These are phyloP conservation scores for Lacanobia oleracea DNA, from an alignment of 2,888 invertebrate species.

Conservation along the genomic window DNA sequence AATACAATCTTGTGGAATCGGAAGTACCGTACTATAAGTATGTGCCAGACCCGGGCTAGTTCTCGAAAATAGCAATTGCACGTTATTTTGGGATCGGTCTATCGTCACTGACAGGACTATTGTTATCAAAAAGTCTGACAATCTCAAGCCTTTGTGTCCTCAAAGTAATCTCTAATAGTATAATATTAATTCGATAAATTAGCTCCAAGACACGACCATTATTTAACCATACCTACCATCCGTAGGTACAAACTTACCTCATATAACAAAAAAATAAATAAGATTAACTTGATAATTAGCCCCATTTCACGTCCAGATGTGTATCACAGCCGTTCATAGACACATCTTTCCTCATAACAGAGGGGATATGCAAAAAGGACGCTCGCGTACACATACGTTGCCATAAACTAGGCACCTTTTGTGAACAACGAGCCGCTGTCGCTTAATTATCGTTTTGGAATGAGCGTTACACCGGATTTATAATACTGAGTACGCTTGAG, in stretches of 20 bases:
- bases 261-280: background rate
- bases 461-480: constrained; percentile 73
- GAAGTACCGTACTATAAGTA: too few species aligned
- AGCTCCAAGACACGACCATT: too few species aligned
- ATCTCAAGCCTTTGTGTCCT: too few species aligned
- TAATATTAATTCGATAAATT: too few species aligned
- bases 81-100: too few species aligned
- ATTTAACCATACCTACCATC: background rate
- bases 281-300: constrained; percentile 25
- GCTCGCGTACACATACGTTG: constrained; percentile 62
- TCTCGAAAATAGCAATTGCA: too few species aligned
- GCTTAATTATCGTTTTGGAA: constrained; percentile 79
- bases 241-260: background rate
- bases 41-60: too few species aligned
- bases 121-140: too few species aligned
- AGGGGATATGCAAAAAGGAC: constrained; percentile 65
- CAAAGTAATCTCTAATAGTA: too few species aligned
- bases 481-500: constrained; percentile 65
- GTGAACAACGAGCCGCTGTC: constrained; percentile 75
- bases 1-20: too few species aligned
- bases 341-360: constrained; percentile 43
- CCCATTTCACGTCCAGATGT: constrained; percentile 20
- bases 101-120: too few species aligned
- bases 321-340: constrained; percentile 10
- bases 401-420: constrained; percentile 80